phyloP scores from a whole-genome alignment of 2,113 vertebrate species.

The Percopsis transmontana region DNA sequence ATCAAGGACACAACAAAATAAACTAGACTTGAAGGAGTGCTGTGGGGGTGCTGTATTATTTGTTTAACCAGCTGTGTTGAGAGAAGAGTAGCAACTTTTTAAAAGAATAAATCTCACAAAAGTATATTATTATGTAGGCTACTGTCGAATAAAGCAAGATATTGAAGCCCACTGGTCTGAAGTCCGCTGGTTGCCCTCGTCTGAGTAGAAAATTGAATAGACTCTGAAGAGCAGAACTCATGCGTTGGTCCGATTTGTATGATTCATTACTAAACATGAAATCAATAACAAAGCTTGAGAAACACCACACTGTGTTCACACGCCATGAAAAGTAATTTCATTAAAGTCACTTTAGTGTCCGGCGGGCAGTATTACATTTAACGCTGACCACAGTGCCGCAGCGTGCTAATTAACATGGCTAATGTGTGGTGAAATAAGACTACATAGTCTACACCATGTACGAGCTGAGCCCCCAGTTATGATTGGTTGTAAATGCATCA shows the following conservation, averaged over 20 bases:
- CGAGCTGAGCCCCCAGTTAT: conserved; percentile 13
- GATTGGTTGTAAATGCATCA: conserved; percentile 21
- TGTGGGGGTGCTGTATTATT: too few relatives aligned
- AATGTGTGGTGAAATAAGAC: conserved; percentile 11
- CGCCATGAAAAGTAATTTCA: background rate
- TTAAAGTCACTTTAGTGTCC: conserved; percentile 9
- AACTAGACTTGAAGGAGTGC: background rate
- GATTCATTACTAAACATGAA: conserved; percentile 3
- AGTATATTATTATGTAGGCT: background rate
- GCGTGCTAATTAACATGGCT: conserved; percentile 20
- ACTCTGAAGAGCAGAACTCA: background rate
- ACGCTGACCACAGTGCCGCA: background rate
- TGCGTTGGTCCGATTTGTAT: background rate
- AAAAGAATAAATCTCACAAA: background rate
- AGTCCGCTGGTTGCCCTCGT: background rate
- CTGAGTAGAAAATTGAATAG: background rate
- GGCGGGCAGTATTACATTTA: background rate
- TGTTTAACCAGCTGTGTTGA: background rate
- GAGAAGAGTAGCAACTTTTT: background rate
- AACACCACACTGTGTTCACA: background rate
- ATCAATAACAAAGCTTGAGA: conserved; percentile 15
- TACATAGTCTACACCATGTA: background rate
- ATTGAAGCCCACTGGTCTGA: background rate
- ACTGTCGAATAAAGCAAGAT: background rate
- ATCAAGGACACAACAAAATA: background rate